Evolutionary conservation across 2,888 invertebrate species (phyloP), one percentile per base, ranked within the genome.

Genomic region (Drosophila demipolita): DNA sequence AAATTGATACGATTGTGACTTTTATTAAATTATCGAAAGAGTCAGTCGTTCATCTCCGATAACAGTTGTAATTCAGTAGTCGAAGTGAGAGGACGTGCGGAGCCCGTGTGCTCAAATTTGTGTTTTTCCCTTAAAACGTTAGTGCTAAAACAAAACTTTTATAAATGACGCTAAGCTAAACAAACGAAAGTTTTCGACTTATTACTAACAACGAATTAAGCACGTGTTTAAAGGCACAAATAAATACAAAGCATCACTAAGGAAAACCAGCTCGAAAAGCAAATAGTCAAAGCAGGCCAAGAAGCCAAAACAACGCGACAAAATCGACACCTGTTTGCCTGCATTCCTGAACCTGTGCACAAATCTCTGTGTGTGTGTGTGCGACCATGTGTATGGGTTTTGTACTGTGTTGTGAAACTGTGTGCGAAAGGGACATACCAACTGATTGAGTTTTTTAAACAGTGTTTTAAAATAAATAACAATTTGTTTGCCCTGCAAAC

Each of bases 321-420:
- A 23, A 23, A 45, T 62, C 74, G 65, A 73, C 85, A 85, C 85
- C 85, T 88, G 83, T 88, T 83, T 70, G 66, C 75, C 72, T 78
- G 73, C 80, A 86, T 86, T 86, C 75, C 78, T 74, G 71, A 67
- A 74, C 68, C 69, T 83, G 75, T 75, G 80, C 65, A 62, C 42
- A 64, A 67, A 66, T 66, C 68, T 53, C 20, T 38, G 33, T 63
- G 62, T 60, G 29, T 35, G 52, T 38, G 55, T 77, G 7, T 38
- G 6, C 45, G 15, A 15, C 23, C 45, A 45, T 45, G 55, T 40
- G 58, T 70, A 32, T 17, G 26, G 29, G 32, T 32, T 11, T 42
- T 57, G 20, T 42, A 48, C 26, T 42, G 53, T 20, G 49, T 20
- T 59, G 33, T 54, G 26, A 23, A 58, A 15, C 23, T 48, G 58